Base-by-base conservation (phyloP, 2,888 invertebrate species). In the Drosophila sordidula region DNA sequence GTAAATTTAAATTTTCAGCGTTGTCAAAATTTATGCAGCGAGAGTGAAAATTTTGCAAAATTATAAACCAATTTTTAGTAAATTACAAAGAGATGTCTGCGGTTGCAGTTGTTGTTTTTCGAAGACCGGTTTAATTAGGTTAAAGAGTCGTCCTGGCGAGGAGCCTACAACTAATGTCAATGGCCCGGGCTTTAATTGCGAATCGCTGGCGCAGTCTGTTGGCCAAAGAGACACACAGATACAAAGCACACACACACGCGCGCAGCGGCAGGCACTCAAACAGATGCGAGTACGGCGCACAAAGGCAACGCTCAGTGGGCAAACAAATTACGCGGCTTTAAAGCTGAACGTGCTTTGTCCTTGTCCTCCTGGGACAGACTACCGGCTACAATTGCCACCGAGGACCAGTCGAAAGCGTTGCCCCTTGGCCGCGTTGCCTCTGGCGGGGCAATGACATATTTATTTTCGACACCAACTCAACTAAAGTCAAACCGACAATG, bases 321-420 rank as follows among this genome's bases (percentile, higher is more conserved):
- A 83, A 83, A 83, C 84, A 83, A 83, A 83, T 83, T 87, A 84
- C 84, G 76, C 81, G 84, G 83, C 87, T 83, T 87, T 83, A 84
- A 82, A 62, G 38, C 67, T 36, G 44, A 70, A 57, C 46, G 71
- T 74, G 70, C 75, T 65, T 70, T 67, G 75, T 79, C 62, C 64
- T 45, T 61, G 44, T 42, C 46, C 39, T 61, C 38, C 46, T 41
- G 55, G 47, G 34, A 51, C 49, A 59, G 32, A 45, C 25, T 6
- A 18, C 44, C 14, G 32, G 26, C 47, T 29, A 29, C 65, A 49
- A 57, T 34, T 56, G 72, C 55, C 71, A 49, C 47, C 22, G 41
- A 58, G 58, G 67, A 66, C 41, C 55, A 45, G 38, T 42, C 41
- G 67, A 9, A 66, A 67, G 49, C 42, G 72, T 47, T 63, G 72